phyloP scores from a whole-genome alignment of 2,113 vertebrate species.

The Oceanodroma tethys region DNA sequence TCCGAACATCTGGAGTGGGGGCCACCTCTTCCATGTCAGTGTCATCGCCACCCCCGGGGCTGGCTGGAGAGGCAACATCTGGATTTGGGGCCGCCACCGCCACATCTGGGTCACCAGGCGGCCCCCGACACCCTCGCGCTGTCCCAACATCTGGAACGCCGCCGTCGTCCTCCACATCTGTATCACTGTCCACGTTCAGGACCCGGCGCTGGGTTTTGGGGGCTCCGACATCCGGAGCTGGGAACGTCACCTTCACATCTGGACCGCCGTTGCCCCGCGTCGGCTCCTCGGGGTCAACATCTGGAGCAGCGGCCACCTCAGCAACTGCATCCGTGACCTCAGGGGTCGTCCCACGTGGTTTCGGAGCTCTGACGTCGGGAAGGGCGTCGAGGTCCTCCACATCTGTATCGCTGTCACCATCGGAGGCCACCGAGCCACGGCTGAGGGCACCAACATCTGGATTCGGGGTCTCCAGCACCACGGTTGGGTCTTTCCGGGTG shows the following conservation, averaged over 20 bases:
- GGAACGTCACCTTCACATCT: not conserved
- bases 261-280: fast-evolving
- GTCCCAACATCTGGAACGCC: not conserved
- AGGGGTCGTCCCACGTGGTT: fast-evolving
- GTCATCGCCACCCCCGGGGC: fast-evolving
- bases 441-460: not conserved
- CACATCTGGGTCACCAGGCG: not conserved
- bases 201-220: too few relatives aligned
- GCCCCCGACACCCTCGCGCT: fast-evolving
- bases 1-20: not conserved
- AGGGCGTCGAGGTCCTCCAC: not conserved
- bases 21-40: not conserved
- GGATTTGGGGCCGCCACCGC: fast-evolving
- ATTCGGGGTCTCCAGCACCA: not conserved
- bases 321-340: not conserved
- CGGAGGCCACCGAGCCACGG: fast-evolving
- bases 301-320: not conserved
- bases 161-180: not conserved
- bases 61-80: not conserved
- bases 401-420: not conserved
- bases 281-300: not conserved
- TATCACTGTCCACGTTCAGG: not conserved
- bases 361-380: fast-evolving
- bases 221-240: not conserved
- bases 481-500: not conserved